phyloP scores from a whole-genome alignment of 1,140 invertebrate species.

The Delia radicum region DNA sequence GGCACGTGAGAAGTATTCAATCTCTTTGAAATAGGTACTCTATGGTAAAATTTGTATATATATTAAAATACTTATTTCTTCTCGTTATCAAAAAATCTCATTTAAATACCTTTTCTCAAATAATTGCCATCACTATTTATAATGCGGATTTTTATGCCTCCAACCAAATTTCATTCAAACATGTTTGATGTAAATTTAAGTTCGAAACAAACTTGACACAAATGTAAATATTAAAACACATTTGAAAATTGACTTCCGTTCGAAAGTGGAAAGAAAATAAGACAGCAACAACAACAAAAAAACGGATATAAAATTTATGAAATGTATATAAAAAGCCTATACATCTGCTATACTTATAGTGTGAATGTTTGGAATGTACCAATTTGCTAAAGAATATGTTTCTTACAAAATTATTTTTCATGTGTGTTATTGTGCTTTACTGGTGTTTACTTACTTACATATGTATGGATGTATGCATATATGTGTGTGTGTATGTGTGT shows the following conservation, averaged over 20 bases:
- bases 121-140: too few species aligned
- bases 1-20: too few species aligned
- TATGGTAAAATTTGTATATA: too few species aligned
- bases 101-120: too few species aligned
- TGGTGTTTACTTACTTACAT: neutral
- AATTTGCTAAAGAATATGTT: neutral
- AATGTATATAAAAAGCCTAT: neutral
- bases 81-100: too few species aligned
- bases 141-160: neutral
- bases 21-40: too few species aligned
- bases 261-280: neutral
- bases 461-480: neutral
- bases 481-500: neutral
- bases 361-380: neutral
- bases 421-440: too few species aligned
- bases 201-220: too few species aligned
- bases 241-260: slow-evolving; percentile 22
- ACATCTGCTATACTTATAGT: neutral
- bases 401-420: neutral
- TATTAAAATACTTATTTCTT: too few species aligned
- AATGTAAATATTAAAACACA: neutral
- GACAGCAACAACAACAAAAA: neutral
- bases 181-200: neutral
- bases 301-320: slow-evolving; percentile 2
- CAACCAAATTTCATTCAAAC: neutral